Percentiles rank a stretch among this genome's conserved stretches.
Conservation (phyloP, 2,113 vertebrate species). For the human (Homo sapiens) region GRCh38 chr3:141123501-141124000, state of each 20-base stretch:
- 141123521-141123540: neutral
- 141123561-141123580: neutral
- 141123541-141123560: neutral
- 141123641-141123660: neutral
- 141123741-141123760: neutral
- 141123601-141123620: neutral
- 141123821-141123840: neutral
- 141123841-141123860: neutral
- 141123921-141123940: conserved; percentile 40
- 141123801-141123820: neutral
- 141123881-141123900: neutral
- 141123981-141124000: neutral
- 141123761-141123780: neutral
- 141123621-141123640: neutral
- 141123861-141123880: neutral
- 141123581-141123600: neutral
- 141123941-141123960: conserved; percentile 24
- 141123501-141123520: neutral
- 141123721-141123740: neutral
- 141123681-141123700: accelerated
- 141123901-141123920: neutral
- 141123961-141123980: neutral
- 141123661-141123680: neutral
- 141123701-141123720: neutral
- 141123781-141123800: accelerated